These are phyloP conservation scores for Sitophilus oryzae DNA, from an alignment of 1,140 invertebrate genomes.

Conservation along the genomic window DNA sequence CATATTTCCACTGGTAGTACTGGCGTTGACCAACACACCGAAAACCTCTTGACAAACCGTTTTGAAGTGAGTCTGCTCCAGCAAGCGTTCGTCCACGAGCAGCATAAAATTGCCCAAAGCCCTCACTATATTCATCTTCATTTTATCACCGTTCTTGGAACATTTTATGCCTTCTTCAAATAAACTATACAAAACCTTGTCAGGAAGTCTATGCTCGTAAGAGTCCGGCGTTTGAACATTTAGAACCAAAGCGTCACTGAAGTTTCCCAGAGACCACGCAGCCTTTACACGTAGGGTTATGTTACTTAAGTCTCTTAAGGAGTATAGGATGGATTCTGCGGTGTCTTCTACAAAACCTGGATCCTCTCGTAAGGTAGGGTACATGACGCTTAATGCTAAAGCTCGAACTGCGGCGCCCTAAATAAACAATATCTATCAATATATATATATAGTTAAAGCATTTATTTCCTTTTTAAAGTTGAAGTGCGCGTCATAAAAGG, in stretches of 20 bases:
- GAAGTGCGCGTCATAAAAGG: too few species aligned
- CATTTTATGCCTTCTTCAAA: constrained; percentile 59
- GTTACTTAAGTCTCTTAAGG: constrained; percentile 57
- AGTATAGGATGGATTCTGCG: constrained; percentile 58
- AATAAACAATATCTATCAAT: too few species aligned
- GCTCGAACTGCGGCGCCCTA: constrained; percentile 68
- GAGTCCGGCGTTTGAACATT: constrained; percentile 44
- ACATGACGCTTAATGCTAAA: constrained; percentile 49
- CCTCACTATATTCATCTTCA: constrained; percentile 73
- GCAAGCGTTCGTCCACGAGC: constrained; percentile 52
- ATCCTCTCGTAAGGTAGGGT: constrained; percentile 45
- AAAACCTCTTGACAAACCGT: constrained; percentile 51
- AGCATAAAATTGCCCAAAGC: constrained; percentile 73
- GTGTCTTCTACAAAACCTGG: constrained; percentile 64
- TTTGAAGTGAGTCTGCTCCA: constrained; percentile 47
- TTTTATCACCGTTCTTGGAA: constrained; percentile 68
- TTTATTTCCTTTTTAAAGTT: too few species aligned
- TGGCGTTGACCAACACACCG: constrained; percentile 59
- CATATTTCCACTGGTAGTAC: constrained; percentile 64
- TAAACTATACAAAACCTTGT: constrained; percentile 60
- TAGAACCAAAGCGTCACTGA: constrained; percentile 69
- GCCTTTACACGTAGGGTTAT: constrained; percentile 68
- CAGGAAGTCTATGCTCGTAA: constrained; percentile 55
- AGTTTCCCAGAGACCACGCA: constrained; percentile 77
- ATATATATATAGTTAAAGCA: too few species aligned